Evolutionary conservation across 2,113 vertebrate genomes (phyloP).

Genomic region (Hippoglossus stenolepis): DNA sequence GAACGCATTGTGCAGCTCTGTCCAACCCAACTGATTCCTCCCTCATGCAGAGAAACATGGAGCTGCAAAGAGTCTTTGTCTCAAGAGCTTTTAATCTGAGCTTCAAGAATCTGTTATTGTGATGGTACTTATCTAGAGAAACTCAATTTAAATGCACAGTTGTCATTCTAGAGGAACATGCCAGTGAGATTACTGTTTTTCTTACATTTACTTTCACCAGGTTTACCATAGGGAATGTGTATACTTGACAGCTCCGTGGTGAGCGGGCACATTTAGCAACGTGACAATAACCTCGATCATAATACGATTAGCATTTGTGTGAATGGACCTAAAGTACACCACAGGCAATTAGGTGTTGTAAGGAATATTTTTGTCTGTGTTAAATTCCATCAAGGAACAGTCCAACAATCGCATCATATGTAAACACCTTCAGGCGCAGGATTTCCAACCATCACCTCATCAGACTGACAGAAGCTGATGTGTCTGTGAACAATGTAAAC

Average conservation of each 20-base stretch:
- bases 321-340: neutral
- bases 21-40: constrained; percentile 16
- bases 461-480: neutral
- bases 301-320: too few species aligned
- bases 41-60: constrained; percentile 41
- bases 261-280: too few species aligned
- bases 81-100: neutral
- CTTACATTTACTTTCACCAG: too few species aligned
- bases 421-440: neutral
- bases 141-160: too few species aligned
- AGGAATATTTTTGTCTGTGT: neutral
- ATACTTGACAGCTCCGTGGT: too few species aligned
- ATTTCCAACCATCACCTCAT: neutral
- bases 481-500: constrained; percentile 3
- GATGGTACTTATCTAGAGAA: neutral
- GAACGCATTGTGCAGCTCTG: constrained; percentile 4
- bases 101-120: neutral
- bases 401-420: neutral
- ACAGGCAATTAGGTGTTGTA: neutral
- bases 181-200: too few species aligned
- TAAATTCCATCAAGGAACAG: neutral
- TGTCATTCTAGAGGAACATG: neutral
- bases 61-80: neutral
- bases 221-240: too few species aligned
- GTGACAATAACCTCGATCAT: too few species aligned